Conservation (phyloP, 2,888 invertebrate species). For the Parnassius smintheus region DNA sequence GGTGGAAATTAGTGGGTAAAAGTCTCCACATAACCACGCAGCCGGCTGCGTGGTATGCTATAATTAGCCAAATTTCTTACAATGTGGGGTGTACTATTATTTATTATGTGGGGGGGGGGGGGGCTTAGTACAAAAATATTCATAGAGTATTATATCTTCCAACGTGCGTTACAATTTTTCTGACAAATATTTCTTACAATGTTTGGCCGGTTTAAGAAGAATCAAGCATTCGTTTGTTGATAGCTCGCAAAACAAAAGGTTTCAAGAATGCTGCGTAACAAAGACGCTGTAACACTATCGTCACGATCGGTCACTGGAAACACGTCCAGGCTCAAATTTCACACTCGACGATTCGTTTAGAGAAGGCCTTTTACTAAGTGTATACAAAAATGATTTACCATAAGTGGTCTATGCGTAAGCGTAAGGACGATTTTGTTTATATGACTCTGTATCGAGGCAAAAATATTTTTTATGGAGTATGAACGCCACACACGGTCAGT, state of each 20-base stretch:
- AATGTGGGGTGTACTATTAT: too few relatives aligned
- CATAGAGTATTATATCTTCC: not conserved
- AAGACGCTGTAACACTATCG: constrained; percentile 16
- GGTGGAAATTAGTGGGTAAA: too few relatives aligned
- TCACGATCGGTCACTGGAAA: constrained; percentile 9
- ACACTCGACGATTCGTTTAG: constrained; percentile 20
- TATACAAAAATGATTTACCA: constrained; percentile 25
- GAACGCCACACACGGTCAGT: too few relatives aligned
- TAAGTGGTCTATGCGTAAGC: constrained; percentile 3
- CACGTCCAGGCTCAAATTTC: constrained; percentile 21
- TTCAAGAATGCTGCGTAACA: constrained; percentile 11
- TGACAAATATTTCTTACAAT: too few relatives aligned
- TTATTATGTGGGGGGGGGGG: too few relatives aligned
- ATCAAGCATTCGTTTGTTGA: constrained; percentile 9
- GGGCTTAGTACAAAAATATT: not conserved
- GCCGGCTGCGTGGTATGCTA: too few relatives aligned
- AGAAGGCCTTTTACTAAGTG: constrained; percentile 21
- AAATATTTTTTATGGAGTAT: not conserved
- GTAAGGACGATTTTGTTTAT: constrained; percentile 12
- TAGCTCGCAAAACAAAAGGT: constrained; percentile 7
- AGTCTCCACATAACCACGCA: too few relatives aligned
- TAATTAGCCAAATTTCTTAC: too few relatives aligned
- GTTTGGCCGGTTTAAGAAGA: too few relatives aligned
- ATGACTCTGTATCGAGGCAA: not conserved
- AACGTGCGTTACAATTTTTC: not conserved